Base-by-base conservation (phyloP, 2,888 invertebrate species). In the Lasioglossum marginatum region DNA sequence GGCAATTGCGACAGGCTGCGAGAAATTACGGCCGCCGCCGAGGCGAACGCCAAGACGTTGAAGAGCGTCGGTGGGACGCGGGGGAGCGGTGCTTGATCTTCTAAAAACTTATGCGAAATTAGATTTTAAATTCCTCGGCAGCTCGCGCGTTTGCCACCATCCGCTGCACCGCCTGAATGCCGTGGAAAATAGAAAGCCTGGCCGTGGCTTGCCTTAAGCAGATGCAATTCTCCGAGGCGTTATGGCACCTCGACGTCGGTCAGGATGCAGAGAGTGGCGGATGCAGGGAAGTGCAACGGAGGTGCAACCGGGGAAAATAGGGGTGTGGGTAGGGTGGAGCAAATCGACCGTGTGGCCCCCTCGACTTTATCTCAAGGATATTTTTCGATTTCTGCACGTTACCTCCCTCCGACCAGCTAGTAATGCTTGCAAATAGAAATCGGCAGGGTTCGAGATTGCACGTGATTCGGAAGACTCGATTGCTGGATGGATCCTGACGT, bases 71-170 rank as follows among this genome's bases (percentile, higher is more conserved):
- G 16, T 6, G 40, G 12, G 27, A 8, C 27, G 37, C 76, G 81
- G 72, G 75, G 70, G 71, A 81, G 48, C 60, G 84, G 71, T 80
- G 83, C 60, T 60, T 79, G 84, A 85, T 88, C 85, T 89, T 90
- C 88, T 87, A 87, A 89, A 93, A 93, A 93, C 90, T 93, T 92
- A 90, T 88, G 87, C 88, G 88, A 93, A 93, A 93, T 93, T 93
- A 92, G 92, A 92, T 92, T 93, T 93, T 92, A 92, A 93, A 93
- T 93, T 93, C 89, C 87, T 88, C 84, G 85, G 87, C 66, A 72
- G 70, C 80, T 66, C 80, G 60, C 79, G 74, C 79, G 74, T 78
- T 37, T 77, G 73, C 74, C 45, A 34, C 68, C 81, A 68, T 37
- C 81, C 80, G 71, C 71, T 66, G 57, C 73, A 43, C 73, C 34